Evolutionary conservation across 2,888 invertebrate genomes (phyloP).

Genomic region (Macaria liturata): DNA sequence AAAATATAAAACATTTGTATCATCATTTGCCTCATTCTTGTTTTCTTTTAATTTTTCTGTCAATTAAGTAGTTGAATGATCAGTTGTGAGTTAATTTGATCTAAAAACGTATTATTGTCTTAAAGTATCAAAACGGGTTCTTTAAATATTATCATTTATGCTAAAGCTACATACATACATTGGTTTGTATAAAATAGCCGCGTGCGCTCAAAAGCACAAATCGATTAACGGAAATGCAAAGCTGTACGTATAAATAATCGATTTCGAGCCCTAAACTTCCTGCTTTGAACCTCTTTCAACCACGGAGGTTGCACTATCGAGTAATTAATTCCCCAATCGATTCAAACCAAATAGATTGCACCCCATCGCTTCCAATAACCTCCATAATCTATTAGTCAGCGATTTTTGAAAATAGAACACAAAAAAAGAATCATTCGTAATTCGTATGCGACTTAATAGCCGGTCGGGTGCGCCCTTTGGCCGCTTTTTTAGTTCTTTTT

Average conservation of each 20-base stretch:
- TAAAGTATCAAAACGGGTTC: no score
- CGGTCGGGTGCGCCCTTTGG: conserved; percentile 57
- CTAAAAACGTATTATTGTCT: no score
- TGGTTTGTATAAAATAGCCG: not conserved
- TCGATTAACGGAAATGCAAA: conserved; percentile 20
- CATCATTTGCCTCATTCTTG: no score
- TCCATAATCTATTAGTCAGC: conserved; percentile 79
- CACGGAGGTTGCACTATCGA: conserved; percentile 22
- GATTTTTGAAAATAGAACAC: conserved; percentile 44
- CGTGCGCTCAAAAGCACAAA: not conserved
- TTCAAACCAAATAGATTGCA: conserved; percentile 44
- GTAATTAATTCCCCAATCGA: conserved; percentile 39
- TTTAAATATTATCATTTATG: no score
- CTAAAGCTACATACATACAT: no score
- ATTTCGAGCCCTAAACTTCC: conserved; percentile 28
- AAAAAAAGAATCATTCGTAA: conserved; percentile 53
- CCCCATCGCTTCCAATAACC: conserved; percentile 63
- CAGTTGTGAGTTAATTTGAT: no score
- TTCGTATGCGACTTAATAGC: conserved; percentile 51
- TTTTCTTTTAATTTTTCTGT: no score
- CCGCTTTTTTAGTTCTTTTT: conserved; percentile 57
- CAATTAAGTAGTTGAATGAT: no score
- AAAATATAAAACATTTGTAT: no score
- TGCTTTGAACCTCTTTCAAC: conserved; percentile 25
- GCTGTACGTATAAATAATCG: conserved; percentile 23